phyloP scores from a whole-genome alignment of 1,140 invertebrate genomes.

The Lepidotrigona ventralis region DNA sequence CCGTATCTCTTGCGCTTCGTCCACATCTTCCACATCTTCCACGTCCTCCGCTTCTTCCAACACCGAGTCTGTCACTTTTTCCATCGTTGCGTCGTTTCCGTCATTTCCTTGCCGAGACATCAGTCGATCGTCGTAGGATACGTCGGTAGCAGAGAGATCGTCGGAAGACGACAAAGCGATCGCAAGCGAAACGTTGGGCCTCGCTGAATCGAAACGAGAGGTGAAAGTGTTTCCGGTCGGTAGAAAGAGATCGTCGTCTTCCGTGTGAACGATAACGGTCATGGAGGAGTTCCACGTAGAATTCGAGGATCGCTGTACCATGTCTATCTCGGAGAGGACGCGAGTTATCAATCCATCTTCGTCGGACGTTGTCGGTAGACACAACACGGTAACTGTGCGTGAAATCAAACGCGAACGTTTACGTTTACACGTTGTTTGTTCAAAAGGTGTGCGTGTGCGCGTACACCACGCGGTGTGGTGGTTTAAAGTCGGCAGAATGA shows the following conservation, averaged over 20 bases:
- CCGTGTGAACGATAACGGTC: slow-evolving; percentile 73
- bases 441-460: no score
- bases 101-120: background rate
- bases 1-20: no score
- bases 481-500: no score
- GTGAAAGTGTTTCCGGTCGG: slow-evolving; percentile 57
- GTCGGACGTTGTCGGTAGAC: slow-evolving; percentile 69
- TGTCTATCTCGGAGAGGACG: slow-evolving; percentile 73
- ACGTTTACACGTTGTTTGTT: no score
- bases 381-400: slow-evolving; percentile 70
- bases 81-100: no score
- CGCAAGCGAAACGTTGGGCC: slow-evolving; percentile 33
- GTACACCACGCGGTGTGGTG: no score
- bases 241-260: slow-evolving; percentile 72
- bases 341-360: slow-evolving; percentile 72
- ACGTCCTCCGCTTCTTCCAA: no score
- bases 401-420: background rate
- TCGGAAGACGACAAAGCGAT: slow-evolving; percentile 59
- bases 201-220: slow-evolving; percentile 37
- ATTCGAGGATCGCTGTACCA: slow-evolving; percentile 64
- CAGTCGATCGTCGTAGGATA: slow-evolving; percentile 8
- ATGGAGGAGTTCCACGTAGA: slow-evolving; percentile 68
- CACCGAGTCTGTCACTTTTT: no score
- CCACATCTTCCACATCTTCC: background rate
- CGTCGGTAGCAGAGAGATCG: slow-evolving; percentile 64